Evolutionary conservation across 1,140 invertebrate genomes (phyloP).

Genomic region (Drosophila asahinai): DNA sequence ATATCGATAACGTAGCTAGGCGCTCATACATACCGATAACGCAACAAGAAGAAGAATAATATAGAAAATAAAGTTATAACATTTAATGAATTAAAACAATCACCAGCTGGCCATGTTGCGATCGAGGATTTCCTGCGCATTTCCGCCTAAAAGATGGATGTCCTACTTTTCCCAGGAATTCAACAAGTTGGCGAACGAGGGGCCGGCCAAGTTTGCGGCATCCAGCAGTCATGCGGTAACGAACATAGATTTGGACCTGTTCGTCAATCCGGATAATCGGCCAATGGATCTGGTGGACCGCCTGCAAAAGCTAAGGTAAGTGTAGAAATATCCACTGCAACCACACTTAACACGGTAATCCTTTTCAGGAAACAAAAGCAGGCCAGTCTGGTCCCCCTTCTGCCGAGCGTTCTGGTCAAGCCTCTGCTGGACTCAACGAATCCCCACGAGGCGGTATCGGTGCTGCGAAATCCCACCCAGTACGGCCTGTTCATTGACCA

Average conservation of each 20-base stretch:
- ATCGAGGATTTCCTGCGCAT: conserved; percentile 32
- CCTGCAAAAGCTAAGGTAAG: conserved; percentile 55
- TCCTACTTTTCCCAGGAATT: conserved; percentile 68
- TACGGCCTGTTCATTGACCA: conserved; percentile 96
- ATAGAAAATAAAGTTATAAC: conserved; percentile 20
- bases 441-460: conserved; percentile 88
- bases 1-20: not conserved
- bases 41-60: not conserved
- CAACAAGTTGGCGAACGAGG: conserved; percentile 56
- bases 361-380: conserved; percentile 60
- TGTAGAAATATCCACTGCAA: accelerated
- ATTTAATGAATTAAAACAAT: conserved; percentile 41
- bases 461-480: conserved; percentile 92
- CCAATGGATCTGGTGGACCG: conserved; percentile 64
- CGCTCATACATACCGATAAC: not conserved
- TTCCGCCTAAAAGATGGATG: conserved; percentile 40
- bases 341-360: not conserved
- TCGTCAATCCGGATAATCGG: conserved; percentile 56
- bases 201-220: conserved; percentile 11
- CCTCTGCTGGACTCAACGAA: conserved; percentile 55
- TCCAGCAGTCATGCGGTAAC: conserved; percentile 15
- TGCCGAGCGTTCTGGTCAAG: conserved; percentile 54
- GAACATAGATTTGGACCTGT: conserved; percentile 55
- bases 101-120: conserved; percentile 39
- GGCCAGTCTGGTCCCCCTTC: conserved; percentile 48